A percentile compares a stretch with the other conserved stretches of the same genome.
Evolutionary conservation across 2,888 invertebrate species (phyloP).

Genomic region (Cephus runcator): DNA sequence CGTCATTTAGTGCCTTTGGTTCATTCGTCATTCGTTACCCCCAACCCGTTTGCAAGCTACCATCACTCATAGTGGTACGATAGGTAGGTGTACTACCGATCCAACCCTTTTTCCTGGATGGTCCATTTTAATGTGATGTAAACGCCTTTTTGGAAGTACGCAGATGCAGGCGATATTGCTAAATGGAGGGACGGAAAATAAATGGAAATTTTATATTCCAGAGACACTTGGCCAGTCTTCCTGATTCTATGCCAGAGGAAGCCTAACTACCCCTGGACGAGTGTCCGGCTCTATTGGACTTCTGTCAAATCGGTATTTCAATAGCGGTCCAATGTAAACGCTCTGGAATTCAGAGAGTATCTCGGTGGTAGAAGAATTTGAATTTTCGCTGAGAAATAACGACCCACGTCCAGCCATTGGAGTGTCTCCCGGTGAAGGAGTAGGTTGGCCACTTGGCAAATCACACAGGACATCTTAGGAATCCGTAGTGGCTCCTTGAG

Average conservation of each 20-base stretch:
- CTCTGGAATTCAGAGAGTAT: constrained; percentile 37
- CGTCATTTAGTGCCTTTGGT: background rate
- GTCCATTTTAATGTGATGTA: background rate
- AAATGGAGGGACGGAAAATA: background rate
- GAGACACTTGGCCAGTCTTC: background rate
- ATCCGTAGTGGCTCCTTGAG: constrained; percentile 35
- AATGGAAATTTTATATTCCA: background rate
- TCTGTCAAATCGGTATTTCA: constrained; percentile 63
- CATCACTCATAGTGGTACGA: background rate
- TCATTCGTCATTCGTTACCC: background rate
- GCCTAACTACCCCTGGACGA: background rate
- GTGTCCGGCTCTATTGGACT: constrained; percentile 15
- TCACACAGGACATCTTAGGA: constrained; percentile 52
- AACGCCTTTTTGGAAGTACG: background rate
- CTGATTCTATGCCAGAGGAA: background rate
- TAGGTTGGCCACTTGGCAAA: background rate
- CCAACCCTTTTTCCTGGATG: background rate
- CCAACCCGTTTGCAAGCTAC: background rate
- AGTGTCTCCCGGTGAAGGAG: background rate
- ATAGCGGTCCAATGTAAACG: constrained; percentile 38
- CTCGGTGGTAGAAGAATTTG: constrained; percentile 57
- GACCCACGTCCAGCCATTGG: background rate
- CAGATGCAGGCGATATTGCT: background rate
- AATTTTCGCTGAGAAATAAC: constrained; percentile 33
- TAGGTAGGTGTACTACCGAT: background rate